phyloP scores from a whole-genome alignment of 2,797 vertebrate genomes.

The Enteromius treurensis region DNA sequence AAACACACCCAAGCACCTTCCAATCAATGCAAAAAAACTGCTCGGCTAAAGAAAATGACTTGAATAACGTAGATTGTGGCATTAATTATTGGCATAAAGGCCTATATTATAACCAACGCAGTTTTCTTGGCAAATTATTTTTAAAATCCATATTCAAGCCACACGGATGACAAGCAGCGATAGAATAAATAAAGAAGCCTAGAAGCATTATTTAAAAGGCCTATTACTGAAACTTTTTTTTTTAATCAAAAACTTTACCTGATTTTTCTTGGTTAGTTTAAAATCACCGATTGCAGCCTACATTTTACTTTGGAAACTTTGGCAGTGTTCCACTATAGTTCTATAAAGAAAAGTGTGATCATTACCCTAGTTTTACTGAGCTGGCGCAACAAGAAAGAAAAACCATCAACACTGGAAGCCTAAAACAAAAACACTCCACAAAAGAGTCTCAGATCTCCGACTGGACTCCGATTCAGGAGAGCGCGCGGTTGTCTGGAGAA shows the following conservation, averaged over 20 bases:
- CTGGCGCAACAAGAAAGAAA: conserved; percentile 29
- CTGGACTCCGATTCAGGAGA: background rate
- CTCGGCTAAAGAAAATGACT: conserved; percentile 49
- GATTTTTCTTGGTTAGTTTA: conserved; percentile 39
- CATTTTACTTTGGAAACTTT: background rate
- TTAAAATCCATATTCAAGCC: conserved; percentile 50
- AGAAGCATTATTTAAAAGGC: background rate
- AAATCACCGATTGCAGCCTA: too few species aligned
- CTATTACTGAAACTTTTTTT: conserved; percentile 1
- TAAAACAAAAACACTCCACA: conserved; percentile 10
- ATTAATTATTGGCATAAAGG: conserved; percentile 46
- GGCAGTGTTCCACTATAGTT: background rate
- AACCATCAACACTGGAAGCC: conserved; percentile 19
- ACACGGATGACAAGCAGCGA: background rate
- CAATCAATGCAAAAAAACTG: conserved; percentile 55
- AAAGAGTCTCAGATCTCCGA: background rate
- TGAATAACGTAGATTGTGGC: conserved; percentile 50
- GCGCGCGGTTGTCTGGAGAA: background rate
- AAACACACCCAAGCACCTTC: conserved; percentile 52
- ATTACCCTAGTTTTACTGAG: conserved; percentile 28
- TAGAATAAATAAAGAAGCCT: background rate
- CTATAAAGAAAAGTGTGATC: conserved; percentile 18
- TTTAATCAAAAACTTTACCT: background rate
- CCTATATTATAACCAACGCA: conserved; percentile 39
- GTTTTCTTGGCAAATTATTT: conserved; percentile 52